Evolutionary conservation across 2,888 invertebrate genomes (phyloP).

Genomic region (Heliconius aoede): DNA sequence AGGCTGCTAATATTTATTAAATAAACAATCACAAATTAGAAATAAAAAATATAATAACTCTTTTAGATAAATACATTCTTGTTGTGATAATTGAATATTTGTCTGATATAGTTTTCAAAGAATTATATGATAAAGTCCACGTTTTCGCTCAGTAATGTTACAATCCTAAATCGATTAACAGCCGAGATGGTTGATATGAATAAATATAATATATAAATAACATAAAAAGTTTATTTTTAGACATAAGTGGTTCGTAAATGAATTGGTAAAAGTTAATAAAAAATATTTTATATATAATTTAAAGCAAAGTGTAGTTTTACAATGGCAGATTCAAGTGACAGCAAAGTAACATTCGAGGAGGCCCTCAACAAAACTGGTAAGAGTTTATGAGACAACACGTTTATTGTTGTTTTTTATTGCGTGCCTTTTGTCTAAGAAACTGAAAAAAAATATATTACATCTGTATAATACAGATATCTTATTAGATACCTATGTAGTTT

Average conservation of each 20-base stretch:
- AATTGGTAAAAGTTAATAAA: neutral
- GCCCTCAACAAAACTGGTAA: conserved; percentile 48
- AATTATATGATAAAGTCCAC: neutral
- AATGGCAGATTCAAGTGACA: conserved; percentile 36
- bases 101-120: neutral
- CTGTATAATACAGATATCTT: too few species aligned
- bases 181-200: neutral
- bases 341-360: conserved; percentile 47
- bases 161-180: neutral
- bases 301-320: neutral
- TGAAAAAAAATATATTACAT: too few species aligned
- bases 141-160: neutral
- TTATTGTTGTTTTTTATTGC: too few species aligned
- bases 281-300: neutral
- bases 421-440: too few species aligned
- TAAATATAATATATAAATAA: neutral
- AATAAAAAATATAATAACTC: neutral
- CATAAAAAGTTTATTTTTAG: neutral
- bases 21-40: neutral
- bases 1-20: too few species aligned
- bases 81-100: neutral
- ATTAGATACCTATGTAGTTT: too few species aligned
- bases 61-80: neutral
- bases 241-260: neutral
- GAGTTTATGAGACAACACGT: neutral